Conservation (phyloP, 2,797 vertebrate genomes). For the Sylvia borin region DNA sequence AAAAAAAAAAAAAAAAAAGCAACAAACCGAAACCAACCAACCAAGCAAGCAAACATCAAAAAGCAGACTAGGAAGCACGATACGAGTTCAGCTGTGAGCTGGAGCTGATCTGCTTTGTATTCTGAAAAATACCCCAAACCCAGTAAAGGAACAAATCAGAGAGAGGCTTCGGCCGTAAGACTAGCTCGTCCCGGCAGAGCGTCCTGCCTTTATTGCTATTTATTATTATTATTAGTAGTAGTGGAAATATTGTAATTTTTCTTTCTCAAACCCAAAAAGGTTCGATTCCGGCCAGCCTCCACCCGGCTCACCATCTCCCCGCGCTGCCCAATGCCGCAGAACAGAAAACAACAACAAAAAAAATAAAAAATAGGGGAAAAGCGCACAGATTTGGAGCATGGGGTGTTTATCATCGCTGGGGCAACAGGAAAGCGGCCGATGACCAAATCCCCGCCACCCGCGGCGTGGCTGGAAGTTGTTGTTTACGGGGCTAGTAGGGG, state of each 20-base stretch:
- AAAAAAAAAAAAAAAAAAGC: neutral
- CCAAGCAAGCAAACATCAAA: neutral
- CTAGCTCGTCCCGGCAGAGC: neutral
- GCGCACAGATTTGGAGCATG: neutral
- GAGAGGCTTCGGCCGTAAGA: neutral
- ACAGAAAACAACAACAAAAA: neutral
- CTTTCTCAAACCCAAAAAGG: neutral
- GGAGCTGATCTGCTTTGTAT: neutral
- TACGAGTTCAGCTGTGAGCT: neutral
- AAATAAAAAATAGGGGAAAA: neutral
- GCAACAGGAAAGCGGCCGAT: neutral
- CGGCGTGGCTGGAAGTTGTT: constrained; percentile 48
- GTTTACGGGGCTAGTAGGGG: constrained; percentile 16
- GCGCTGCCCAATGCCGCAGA: neutral
- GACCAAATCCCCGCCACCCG: neutral
- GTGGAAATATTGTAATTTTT: neutral
- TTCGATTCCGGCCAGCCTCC: neutral
- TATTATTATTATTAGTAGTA: neutral
- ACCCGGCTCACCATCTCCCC: neutral
- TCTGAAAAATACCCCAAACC: neutral
- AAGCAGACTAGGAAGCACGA: neutral
- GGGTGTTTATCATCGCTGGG: neutral
- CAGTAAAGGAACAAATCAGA: neutral
- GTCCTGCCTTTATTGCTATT: neutral
- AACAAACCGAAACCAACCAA: neutral